phyloP scores from a whole-genome alignment of 2,888 invertebrate species.

The Trilocha varians region DNA sequence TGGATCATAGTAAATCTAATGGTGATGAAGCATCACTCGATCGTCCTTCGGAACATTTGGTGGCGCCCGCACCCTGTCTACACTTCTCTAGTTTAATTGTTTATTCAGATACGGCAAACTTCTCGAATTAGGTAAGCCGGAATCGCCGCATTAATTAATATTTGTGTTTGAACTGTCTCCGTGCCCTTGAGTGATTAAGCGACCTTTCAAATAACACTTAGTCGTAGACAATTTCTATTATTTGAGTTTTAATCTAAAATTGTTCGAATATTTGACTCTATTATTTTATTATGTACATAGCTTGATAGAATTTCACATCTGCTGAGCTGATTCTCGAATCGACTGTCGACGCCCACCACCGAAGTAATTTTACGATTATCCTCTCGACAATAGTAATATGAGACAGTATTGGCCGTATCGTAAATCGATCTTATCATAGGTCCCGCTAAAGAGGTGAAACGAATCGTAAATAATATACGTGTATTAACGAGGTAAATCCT shows the following conservation, averaged over 20 bases:
- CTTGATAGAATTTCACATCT: background rate
- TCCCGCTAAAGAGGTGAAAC: slow-evolving; percentile 54
- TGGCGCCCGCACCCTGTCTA: slow-evolving; percentile 18
- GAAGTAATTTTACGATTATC: slow-evolving; percentile 36
- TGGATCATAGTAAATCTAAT: background rate
- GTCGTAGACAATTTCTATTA: slow-evolving; percentile 50
- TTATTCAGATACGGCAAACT: slow-evolving; percentile 63
- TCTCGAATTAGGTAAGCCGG: slow-evolving; percentile 63
- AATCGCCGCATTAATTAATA: slow-evolving; percentile 68
- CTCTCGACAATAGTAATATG: slow-evolving; percentile 52
- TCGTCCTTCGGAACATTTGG: slow-evolving; percentile 13
- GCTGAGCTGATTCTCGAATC: background rate
- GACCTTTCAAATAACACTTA: slow-evolving; percentile 61
- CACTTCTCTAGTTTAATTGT: slow-evolving; percentile 61
- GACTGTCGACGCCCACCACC: slow-evolving; percentile 10
- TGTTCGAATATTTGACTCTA: slow-evolving; percentile 31
- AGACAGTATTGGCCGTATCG: slow-evolving; percentile 61
- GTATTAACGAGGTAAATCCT: slow-evolving; percentile 59
- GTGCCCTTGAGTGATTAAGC: slow-evolving; percentile 64
- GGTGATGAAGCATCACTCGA: slow-evolving; percentile 1
- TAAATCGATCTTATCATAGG: slow-evolving; percentile 56
- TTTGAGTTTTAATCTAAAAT: slow-evolving; percentile 42
- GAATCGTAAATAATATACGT: slow-evolving; percentile 63
- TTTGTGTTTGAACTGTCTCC: slow-evolving; percentile 66
- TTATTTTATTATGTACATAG: slow-evolving; percentile 10